Evolutionary conservation across 2,888 invertebrate species (phyloP), one percentile per base, ranked within the genome.

Genomic region (Lypha dubia): DNA sequence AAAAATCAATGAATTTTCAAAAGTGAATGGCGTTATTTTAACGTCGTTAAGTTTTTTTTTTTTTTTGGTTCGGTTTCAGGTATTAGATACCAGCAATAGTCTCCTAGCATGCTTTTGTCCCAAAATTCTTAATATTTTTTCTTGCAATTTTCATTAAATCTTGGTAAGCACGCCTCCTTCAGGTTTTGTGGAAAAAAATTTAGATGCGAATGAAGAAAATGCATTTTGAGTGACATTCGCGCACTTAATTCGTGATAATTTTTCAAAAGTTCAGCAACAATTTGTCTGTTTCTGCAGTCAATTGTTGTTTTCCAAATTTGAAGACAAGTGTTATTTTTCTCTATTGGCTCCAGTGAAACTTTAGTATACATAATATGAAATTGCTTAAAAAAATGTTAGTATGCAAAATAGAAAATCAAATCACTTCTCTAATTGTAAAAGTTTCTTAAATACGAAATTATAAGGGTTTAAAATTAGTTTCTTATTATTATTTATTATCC

Each of bases 1-100:
- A 49, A 49, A 49, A 49, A 49, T n/a, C 49, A 49, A 49, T 20
- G 49, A 49, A 20, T 20, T 49, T 49, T 49, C 20, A 49, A 49
- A 49, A 49, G 49, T 17, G 49, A 49, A 7, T 49, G 49, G 49
- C 20, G 20, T 20, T 49, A 49, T 49, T 28, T 56, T 56, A 1
- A 28, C n/a, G n/a, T n/a, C n/a, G n/a, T n/a, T n/a, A n/a, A n/a
- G n/a, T n/a, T n/a, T n/a, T n/a, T n/a, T n/a, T n/a, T n/a, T n/a
- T n/a, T n/a, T n/a, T n/a, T 56, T 56, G 56, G 28, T 6, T 56
- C 56, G 8, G 56, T 24, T 56, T 56, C 24, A 28, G 11, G 56
- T 56, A 56, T 56, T 28, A 28, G 5, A 28, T 15, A 24, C 51
- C 22, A 11, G 51, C 51, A 51, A 51, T 51, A 51, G 51, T 51